These are phyloP conservation scores for Nephrotoma appendiculata DNA, from an alignment of 2,888 invertebrate genomes.

Conservation along the genomic window DNA sequence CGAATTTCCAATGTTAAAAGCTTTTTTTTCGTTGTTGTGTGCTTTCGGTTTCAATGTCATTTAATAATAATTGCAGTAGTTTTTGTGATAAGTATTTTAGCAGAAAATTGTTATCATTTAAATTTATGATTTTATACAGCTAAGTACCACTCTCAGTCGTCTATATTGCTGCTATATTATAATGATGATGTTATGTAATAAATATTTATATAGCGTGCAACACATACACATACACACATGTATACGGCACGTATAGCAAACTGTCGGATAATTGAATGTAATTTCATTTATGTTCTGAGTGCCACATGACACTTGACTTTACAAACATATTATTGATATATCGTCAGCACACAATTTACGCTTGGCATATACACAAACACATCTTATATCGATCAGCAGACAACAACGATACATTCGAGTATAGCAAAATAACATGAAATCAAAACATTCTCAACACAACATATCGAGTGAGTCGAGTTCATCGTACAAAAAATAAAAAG, in stretches of 20 bases:
- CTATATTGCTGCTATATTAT: not conserved
- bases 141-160: not conserved
- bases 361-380: not conserved
- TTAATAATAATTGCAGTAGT: not conserved
- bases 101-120: not conserved
- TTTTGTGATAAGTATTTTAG: not conserved
- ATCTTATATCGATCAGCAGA: not conserved
- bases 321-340: not conserved
- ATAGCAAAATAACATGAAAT: not conserved
- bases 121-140: not conserved
- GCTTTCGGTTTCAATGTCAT: not conserved
- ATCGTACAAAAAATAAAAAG: not conserved
- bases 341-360: not conserved
- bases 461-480: not conserved
- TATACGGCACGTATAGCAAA: not conserved
- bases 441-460: not conserved
- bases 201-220: not conserved
- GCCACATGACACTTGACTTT: not conserved
- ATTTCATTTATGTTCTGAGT: not conserved
- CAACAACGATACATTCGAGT: not conserved
- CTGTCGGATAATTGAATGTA: not conserved
- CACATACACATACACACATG: not conserved
- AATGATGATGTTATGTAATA: not conserved
- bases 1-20: not conserved
- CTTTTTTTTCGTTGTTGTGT: not conserved